phyloP scores from a whole-genome alignment of 2,113 vertebrate genomes.

The Macquaria australasica region DNA sequence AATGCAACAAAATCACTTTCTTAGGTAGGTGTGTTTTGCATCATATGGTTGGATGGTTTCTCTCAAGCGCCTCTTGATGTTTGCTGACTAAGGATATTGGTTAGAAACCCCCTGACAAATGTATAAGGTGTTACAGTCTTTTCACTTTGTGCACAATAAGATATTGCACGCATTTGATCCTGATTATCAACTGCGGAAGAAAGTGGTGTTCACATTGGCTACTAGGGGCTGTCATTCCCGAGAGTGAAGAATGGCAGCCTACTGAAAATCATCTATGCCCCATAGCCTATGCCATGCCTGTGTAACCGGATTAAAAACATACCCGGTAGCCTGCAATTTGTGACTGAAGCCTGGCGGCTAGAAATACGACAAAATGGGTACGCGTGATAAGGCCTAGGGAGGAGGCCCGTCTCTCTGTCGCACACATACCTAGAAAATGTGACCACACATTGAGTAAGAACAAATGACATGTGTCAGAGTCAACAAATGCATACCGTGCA shows the following conservation, averaged over 20 bases:
- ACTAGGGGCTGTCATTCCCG: constrained; percentile 12
- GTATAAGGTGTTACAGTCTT: no score
- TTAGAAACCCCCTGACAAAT: neutral
- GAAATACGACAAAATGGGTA: constrained; percentile 55
- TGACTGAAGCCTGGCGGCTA: constrained; percentile 48
- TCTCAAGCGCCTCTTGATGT: neutral
- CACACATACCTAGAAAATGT: constrained; percentile 51
- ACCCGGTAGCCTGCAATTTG: constrained; percentile 47
- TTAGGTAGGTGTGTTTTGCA: constrained; percentile 29
- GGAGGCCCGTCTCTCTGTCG: constrained; percentile 60
- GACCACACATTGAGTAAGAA: constrained; percentile 61
- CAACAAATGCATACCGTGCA: constrained; percentile 51
- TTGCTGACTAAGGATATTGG: constrained; percentile 13
- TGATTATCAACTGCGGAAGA: neutral
- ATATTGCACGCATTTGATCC: neutral
- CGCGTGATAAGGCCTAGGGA: constrained; percentile 68
- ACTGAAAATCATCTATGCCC: constrained; percentile 38
- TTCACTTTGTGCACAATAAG: neutral
- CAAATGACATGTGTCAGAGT: constrained; percentile 76
- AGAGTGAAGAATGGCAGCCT: neutral
- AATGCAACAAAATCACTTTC: constrained; percentile 22
- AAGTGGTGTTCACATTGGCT: constrained; percentile 9
- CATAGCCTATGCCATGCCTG: constrained; percentile 9
- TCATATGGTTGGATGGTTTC: constrained; percentile 28
- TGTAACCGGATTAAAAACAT: constrained; percentile 65